A percentile compares a stretch with the other conserved stretches of the same genome.
These are phyloP conservation scores for Exocentrus adspersus DNA, from an alignment of 2,888 invertebrate species.

Conservation along the genomic window DNA sequence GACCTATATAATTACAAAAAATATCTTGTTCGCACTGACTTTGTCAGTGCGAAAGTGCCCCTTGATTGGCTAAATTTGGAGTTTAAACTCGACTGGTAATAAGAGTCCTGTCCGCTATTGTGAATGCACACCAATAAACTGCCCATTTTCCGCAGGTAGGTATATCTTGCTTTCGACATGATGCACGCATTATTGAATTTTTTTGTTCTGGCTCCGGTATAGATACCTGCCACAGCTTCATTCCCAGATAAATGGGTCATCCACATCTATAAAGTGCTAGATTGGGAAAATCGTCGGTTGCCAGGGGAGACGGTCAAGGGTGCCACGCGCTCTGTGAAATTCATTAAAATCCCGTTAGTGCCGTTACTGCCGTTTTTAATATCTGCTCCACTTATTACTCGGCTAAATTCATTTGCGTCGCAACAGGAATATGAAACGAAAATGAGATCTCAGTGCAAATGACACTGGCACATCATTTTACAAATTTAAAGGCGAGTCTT, in stretches of 20 bases:
- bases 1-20: no score
- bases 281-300: constrained; percentile 15
- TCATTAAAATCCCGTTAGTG: constrained; percentile 30
- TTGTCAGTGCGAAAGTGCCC: no score
- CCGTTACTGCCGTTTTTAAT: constrained; percentile 16
- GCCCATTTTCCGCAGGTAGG: no score
- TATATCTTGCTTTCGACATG: no score
- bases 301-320: constrained; percentile 39
- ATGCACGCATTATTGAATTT: no score
- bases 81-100: no score
- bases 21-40: no score
- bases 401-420: background rate
- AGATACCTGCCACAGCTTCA: background rate
- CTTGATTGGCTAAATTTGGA: no score
- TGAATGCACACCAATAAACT: background rate
- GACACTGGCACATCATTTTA: no score
- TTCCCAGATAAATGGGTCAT: background rate
- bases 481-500: no score
- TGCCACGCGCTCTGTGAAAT: constrained; percentile 25
- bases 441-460: background rate
- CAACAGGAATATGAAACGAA: background rate
- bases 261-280: background rate
- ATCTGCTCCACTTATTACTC: background rate
- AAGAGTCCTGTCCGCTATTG: no score
- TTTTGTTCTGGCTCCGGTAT: background rate